phyloP scores from a whole-genome alignment of 2,888 invertebrate species.

The Pandemis heparana region DNA sequence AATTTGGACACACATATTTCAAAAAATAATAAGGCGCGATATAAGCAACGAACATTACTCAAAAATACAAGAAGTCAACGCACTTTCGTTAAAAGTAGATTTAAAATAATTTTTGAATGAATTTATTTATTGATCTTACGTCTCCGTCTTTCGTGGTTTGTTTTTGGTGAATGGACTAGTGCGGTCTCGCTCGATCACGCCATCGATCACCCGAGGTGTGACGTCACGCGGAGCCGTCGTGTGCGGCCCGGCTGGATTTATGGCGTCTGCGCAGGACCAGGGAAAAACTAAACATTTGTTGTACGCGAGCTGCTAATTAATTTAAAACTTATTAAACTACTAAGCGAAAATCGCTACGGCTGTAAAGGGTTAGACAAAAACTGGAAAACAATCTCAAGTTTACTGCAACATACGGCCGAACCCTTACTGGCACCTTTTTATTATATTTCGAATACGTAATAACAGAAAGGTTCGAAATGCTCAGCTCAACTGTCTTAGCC shows the following conservation, averaged over 20 bases:
- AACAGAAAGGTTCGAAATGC: background rate
- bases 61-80: conserved; percentile 83
- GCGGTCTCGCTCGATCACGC: conserved; percentile 70
- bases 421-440: background rate
- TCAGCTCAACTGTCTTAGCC: background rate
- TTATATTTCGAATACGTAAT: background rate
- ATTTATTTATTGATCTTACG: conserved; percentile 73
- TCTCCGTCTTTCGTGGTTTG: conserved; percentile 64
- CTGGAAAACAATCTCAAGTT: background rate
- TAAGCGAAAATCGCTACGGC: background rate
- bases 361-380: background rate
- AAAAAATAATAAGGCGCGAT: conserved; percentile 63
- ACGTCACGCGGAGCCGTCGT: conserved; percentile 85
- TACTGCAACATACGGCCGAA: too few species aligned
- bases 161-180: conserved; percentile 55
- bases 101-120: conserved; percentile 80
- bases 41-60: conserved; percentile 70
- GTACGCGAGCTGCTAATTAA: conserved; percentile 55
- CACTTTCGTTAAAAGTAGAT: conserved; percentile 78
- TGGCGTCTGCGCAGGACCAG: conserved; percentile 79
- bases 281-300: conserved; percentile 67
- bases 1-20: conserved; percentile 57
- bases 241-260: conserved; percentile 83
- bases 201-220: conserved; percentile 84
- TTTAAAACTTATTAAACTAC: conserved; percentile 18